Evolutionary conservation across 2,797 vertebrate species (phyloP).

Genomic region (Sebastes oblongus): DNA sequence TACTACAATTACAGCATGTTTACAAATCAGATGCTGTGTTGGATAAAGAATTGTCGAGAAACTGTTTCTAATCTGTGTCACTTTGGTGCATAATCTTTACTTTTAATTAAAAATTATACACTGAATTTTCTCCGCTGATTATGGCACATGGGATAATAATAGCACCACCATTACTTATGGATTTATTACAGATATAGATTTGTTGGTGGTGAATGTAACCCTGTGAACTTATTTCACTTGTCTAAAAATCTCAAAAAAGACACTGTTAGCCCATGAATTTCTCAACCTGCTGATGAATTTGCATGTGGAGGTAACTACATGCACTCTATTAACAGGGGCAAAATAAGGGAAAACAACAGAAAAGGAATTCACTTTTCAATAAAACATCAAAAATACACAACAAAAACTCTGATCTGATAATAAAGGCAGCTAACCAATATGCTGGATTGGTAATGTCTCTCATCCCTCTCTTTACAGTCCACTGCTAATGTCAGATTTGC

Average conservation of each 20-base stretch:
- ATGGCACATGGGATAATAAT: background rate
- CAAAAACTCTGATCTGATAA: background rate
- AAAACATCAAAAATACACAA: background rate
- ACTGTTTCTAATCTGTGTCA: background rate
- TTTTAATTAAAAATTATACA: background rate
- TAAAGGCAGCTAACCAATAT: background rate
- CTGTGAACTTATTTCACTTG: background rate
- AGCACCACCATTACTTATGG: background rate
- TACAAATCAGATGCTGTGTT: background rate
- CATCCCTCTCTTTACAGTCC: background rate
- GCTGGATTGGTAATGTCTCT: background rate
- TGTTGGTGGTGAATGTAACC: background rate
- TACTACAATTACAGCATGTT: background rate
- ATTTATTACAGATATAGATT: background rate
- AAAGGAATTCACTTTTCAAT: background rate
- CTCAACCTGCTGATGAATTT: background rate
- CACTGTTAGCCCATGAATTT: background rate
- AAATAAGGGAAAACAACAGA: background rate
- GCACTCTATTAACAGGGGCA: background rate
- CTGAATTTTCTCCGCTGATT: background rate
- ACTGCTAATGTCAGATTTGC: slow-evolving; percentile 4
- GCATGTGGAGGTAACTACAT: background rate
- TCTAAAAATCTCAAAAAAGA: background rate
- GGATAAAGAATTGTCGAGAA: background rate
- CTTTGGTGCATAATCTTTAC: background rate